Conservation (phyloP, 2,888 invertebrate genomes). For the Mythimna loreyi region DNA sequence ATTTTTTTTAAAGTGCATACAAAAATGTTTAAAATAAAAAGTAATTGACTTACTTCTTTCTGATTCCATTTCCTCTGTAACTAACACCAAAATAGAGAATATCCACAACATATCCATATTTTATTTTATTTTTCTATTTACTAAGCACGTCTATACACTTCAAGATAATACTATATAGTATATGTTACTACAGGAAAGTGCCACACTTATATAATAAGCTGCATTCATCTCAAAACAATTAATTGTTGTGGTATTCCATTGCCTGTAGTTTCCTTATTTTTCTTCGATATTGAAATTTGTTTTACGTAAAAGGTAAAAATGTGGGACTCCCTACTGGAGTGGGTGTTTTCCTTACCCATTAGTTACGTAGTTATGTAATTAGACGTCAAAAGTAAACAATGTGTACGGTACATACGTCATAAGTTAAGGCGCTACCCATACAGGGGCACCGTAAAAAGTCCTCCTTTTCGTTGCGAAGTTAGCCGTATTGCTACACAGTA, state of each 20-base stretch:
- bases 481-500: no score
- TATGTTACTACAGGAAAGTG: not conserved
- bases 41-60: not conserved
- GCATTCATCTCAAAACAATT: not conserved
- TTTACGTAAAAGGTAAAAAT: not conserved
- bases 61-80: not conserved
- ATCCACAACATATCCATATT: not conserved
- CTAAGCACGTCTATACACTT: not conserved
- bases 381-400: no score
- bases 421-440: no score
- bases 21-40: not conserved
- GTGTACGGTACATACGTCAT: no score
- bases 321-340: not conserved
- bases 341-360: not conserved
- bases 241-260: not conserved
- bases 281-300: not conserved
- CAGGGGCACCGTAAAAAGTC: no score
- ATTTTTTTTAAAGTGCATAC: no score
- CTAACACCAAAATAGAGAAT: not conserved
- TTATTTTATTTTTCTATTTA: not conserved
- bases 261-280: slow-evolving; percentile 7
- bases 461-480: no score
- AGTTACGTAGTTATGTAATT: not conserved
- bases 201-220: not conserved
- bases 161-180: no score